Base-by-base conservation (phyloP, 2,888 invertebrate species). In the Leptura quadrifasciata region DNA sequence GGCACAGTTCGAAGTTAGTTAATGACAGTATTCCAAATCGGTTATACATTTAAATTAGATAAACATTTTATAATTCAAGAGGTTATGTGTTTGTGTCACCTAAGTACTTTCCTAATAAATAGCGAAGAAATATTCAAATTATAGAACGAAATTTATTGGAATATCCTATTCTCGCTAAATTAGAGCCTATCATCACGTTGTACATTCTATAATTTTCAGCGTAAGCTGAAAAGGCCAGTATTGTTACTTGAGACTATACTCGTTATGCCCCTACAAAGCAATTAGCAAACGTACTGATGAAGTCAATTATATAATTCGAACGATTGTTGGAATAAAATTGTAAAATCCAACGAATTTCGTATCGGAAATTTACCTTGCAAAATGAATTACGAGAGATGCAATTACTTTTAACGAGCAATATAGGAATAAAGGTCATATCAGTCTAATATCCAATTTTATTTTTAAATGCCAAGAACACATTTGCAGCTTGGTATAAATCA, bases 331-430 rank as follows among this genome's bases (percentile, higher is more conserved):
- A 39, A 39, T 39, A 39, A 35, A 63, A 63, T 63, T n/a, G 39
- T 63, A 63, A 63, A 63, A 63, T 63, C 63, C 63, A 27, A 21
- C 63, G 47, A 63, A 63, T 63, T 35, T 61, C 39, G 63, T 39
- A 63, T 63, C 39, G 63, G 63, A 63, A 63, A 63, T 63, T 63
- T 63, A 20, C 63, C 63, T 63, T 63, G 39, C 63, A 39, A 20
- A 12, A 21, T 20, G 24, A 63, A 39, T 63, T 63, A 63, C 47
- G 39, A 63, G 63, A 63, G 39, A 39, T n/a, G 63, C 63, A 63
- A 63, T 63, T 63, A 63, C 63, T 63, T 61, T 63, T 63, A 63
- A 63, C 63, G 63, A 63, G 63, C 63, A 63, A 39, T 63, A 35
- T 39, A 63, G 12, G 63, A 47, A 63, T 63, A 63, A 35, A 63